Base-by-base conservation (phyloP, 1,140 invertebrate species). In the Drosophila pruinosa region DNA sequence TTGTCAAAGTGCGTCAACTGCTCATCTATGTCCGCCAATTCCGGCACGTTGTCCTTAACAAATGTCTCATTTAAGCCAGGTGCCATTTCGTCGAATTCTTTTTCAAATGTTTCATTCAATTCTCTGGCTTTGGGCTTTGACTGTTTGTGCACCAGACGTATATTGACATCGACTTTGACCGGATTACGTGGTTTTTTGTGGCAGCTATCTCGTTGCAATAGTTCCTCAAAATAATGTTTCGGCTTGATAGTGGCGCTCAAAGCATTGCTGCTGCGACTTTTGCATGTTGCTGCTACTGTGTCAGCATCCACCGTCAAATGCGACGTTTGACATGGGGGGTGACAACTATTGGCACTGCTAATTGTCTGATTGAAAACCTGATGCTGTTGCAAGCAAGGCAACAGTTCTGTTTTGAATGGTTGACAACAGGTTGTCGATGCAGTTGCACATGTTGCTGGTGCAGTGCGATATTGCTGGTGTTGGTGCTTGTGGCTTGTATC, bases 91-190 rank as follows among this genome's bases (percentile, higher is more conserved):
- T 86, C 75, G 63, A 86, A 31, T 41, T 86, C 82, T 52, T 88
- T 71, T 1, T 88, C 72, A 38, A 86, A 86, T 3, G 75, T 86
- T 17, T 86, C 74, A 15, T 88, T 82, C 0, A 86, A 43, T 4
- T 15, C 56, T 4, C 17, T 45, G 43, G 52, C 62, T 59, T 59
- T 68, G 4, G 77, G 90, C 79, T 68, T 91, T 26, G 86, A 91
- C 67, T 95, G 75, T 50, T 91, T 90, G 48, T 86, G 95, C 90
- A 95, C 93, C 88, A 96, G 92, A 92, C 95, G 95, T 75, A 96
- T 94, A 92, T 94, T 96, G 79, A 96, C 94, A 92, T 96, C 95
- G 89, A 96, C 93, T 93, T 96, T 96, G 88, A 96, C 94, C 64
- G 90, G 90, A 1, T 83, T 72, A 0, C 79, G 72, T 12, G 82